phyloP scores from a whole-genome alignment of 2,113 vertebrate species.

The Porphyrio hochstetteri region DNA sequence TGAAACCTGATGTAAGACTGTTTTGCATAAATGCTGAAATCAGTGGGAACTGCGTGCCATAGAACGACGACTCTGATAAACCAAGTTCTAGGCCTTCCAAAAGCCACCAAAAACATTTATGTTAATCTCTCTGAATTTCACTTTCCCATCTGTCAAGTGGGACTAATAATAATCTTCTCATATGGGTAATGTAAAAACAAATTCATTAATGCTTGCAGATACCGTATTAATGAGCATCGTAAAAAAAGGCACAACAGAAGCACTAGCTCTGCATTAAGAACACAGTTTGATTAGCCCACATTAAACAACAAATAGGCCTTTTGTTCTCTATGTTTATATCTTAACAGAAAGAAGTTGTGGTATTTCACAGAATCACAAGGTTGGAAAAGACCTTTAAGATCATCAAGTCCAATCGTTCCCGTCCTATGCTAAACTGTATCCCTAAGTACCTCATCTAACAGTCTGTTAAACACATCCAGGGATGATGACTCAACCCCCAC shows the following conservation, averaged over 20 bases:
- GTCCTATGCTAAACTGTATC: too few species aligned
- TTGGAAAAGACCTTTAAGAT: too few species aligned
- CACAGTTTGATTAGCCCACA: not conserved
- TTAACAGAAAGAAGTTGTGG: not conserved
- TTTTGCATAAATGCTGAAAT: constrained; percentile 16
- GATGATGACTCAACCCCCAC: too few species aligned
- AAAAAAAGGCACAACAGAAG: constrained; percentile 16
- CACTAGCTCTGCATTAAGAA: not conserved
- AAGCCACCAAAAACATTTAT: constrained; percentile 9
- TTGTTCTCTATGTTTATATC: not conserved
- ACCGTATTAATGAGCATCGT: not conserved
- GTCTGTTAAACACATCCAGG: too few species aligned
- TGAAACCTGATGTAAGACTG: not conserved
- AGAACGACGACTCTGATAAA: not conserved
- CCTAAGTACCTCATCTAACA: too few species aligned
- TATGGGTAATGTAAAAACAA: constrained; percentile 58
- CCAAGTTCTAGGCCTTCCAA: not conserved
- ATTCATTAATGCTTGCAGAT: constrained; percentile 24
- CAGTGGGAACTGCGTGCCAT: not conserved
- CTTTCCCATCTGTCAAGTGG: constrained; percentile 50
- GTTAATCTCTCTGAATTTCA: constrained; percentile 4
- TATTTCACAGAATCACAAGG: too few species aligned
- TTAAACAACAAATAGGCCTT: not conserved
- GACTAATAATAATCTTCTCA: constrained; percentile 47
- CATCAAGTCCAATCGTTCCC: too few species aligned